phyloP scores from a whole-genome alignment of 2,113 vertebrate genomes.

The Gadus macrocephalus region DNA sequence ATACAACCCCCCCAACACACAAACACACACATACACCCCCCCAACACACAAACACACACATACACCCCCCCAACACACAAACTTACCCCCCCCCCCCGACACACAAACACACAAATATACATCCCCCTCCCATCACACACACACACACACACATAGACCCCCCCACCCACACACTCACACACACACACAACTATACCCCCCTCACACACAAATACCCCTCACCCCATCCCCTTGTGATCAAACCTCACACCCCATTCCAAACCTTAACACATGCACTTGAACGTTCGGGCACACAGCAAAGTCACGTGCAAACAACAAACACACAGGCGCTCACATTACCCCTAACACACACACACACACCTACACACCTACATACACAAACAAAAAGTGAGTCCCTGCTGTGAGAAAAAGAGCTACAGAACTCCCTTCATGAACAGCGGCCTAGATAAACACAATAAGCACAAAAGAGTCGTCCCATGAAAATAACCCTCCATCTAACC shows the following conservation, averaged over 20 bases:
- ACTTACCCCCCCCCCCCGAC: too few relatives aligned
- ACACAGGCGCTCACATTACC: conserved; percentile 16
- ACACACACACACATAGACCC: too few relatives aligned
- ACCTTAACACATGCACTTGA: too few relatives aligned
- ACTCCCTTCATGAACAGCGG: conserved; percentile 68
- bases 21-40: conserved; percentile 12
- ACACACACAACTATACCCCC: too few relatives aligned
- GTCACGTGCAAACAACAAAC: neutral
- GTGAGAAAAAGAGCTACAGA: conserved; percentile 67
- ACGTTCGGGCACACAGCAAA: too few relatives aligned
- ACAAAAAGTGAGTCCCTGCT: conserved; percentile 52
- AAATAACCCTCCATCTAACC: conserved; percentile 72
- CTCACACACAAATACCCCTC: too few relatives aligned
- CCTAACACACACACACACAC: conserved; percentile 45
- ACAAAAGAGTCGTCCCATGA: conserved; percentile 70
- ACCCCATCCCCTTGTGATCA: too few relatives aligned
- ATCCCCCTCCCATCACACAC: too few relatives aligned
- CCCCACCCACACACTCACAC: too few relatives aligned
- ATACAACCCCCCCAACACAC: neutral
- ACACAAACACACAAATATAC: too few relatives aligned
- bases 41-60: neutral
- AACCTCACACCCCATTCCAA: too few relatives aligned
- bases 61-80: too few relatives aligned
- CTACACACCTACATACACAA: conserved; percentile 5
- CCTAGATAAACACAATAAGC: conserved; percentile 74